Base-by-base conservation (phyloP, 1,140 invertebrate species). In the Sycophaga agraensis region DNA sequence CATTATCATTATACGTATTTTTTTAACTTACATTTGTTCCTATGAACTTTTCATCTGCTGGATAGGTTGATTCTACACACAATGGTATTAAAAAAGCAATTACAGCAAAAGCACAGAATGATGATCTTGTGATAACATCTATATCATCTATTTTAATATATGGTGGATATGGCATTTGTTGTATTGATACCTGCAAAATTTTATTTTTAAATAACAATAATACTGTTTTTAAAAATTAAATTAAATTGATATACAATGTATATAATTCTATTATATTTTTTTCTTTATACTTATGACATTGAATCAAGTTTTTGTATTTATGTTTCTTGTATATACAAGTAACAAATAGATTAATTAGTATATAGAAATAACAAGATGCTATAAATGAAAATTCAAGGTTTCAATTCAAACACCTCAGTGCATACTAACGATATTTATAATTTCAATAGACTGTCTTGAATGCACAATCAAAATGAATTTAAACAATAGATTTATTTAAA, bases 161-260 rank as follows among this genome's bases (percentile, higher is more conserved):
- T 2, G 76, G 76, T 9, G 77, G 78, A 65, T 75, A 75, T 7
- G 79, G 79, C 78, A 81, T 81, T 73, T 71, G 69, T 66, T 81
- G 77, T 58, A 75, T 67, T 7, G 65, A 76, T 7, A 79, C 34
- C 76, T 78, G 17, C 59, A 66, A 66, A 9, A 51, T 48, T 50
- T 21, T 48, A 67, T 37, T 55, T 35, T 14, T 28, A 34, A 59
- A 40, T 22, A 7, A 34, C 37, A 53, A 43, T n/a, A n/a, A n/a
- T n/a, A n/a, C n/a, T n/a, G 35, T 35, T 50, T 48, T 28, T 1
- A 16, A 28, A 48, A 28, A 21, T 19, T n/a, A n/a, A n/a, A n/a
- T n/a, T 34, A 34, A 34, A 34, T 6, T 34, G 31, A 5, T n/a
- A n/a, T n/a, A n/a, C n/a, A n/a, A n/a, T 39, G 7, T 39, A n/a